Conservation (phyloP, 2,113 vertebrate genomes). For the Microcebus tavaratra region DNA sequence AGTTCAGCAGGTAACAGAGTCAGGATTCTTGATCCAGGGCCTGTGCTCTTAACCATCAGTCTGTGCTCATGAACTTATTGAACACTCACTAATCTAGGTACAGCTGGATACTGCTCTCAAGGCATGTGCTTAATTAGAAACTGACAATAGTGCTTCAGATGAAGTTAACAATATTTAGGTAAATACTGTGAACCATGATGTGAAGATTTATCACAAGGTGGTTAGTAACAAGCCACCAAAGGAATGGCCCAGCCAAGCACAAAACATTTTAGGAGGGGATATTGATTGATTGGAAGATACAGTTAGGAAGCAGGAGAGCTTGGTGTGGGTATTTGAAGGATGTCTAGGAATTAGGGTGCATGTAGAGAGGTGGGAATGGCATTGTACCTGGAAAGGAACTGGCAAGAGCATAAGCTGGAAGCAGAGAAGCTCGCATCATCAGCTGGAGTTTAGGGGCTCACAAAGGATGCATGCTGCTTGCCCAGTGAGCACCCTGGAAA, state of each 20-base stretch:
- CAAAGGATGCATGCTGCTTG: background rate
- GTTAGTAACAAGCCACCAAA: background rate
- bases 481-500: background rate
- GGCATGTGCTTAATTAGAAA: background rate
- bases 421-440: background rate
- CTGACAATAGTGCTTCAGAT: background rate
- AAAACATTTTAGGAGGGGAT: no score
- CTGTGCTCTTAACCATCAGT: background rate
- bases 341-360: no score
- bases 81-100: rapidly evolving
- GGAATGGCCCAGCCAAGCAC: background rate
- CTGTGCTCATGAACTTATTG: background rate
- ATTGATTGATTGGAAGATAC: background rate
- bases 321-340: rapidly evolving
- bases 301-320: background rate
- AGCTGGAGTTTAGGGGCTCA: background rate
- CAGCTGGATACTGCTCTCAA: rapidly evolving
- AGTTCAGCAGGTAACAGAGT: no score
- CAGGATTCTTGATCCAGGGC: background rate
- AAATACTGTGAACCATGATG: background rate
- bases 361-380: background rate
- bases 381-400: background rate
- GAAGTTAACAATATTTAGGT: background rate
- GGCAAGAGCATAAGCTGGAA: background rate
- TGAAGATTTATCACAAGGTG: background rate